Conservation (phyloP, 2,797 vertebrate genomes). For the Crossoptilon crossoptilon region DNA sequence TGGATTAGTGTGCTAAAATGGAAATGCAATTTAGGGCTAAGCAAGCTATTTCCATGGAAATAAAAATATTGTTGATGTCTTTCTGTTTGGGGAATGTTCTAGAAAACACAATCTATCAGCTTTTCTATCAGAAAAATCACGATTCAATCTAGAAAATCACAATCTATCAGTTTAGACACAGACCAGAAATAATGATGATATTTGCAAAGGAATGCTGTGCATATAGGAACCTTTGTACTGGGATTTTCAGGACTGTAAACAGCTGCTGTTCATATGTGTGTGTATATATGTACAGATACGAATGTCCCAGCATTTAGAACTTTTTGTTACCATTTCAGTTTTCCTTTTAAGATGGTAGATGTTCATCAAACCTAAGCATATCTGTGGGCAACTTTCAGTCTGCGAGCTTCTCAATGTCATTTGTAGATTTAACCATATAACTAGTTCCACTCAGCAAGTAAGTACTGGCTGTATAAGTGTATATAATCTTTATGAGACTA, state of each 20-base stretch:
- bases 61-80: slow-evolving; percentile 29
- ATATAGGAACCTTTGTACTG: slow-evolving; percentile 14
- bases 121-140: not conserved
- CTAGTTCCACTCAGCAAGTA: not conserved
- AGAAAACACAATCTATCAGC: slow-evolving; percentile 41
- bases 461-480: not conserved
- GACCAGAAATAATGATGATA: slow-evolving; percentile 22
- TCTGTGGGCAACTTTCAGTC: not conserved
- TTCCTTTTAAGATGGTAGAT: not conserved
- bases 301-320: not conserved
- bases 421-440: not conserved
- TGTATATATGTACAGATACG: accelerated
- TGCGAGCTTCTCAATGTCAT: not conserved
- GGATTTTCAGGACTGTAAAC: not conserved
- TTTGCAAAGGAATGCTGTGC: slow-evolving; percentile 2
- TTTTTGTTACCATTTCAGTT: not conserved
- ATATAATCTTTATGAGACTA: not conserved
- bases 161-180: slow-evolving; percentile 18
- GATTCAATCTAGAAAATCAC: no score
- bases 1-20: slow-evolving; percentile 63
- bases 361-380: not conserved
- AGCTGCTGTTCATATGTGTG: not conserved
- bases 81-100: slow-evolving; percentile 44
- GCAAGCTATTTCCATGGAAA: slow-evolving; percentile 50
- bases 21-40: slow-evolving; percentile 53